Base-by-base conservation (phyloP, 2,888 invertebrate genomes). In the Villa cingulata region DNA sequence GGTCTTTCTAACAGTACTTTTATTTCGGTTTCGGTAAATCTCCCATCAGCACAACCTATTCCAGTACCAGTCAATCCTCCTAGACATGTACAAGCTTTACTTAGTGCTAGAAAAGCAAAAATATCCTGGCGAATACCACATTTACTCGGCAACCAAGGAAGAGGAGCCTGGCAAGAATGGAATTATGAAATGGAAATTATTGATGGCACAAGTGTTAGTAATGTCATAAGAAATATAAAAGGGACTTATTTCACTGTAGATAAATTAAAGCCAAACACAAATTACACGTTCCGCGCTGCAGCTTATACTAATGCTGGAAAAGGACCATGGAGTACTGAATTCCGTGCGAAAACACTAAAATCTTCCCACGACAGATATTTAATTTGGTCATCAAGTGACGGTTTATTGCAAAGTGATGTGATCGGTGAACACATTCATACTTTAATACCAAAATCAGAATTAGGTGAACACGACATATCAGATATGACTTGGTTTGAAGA, bases 101-200 rank as follows among this genome's bases (percentile, higher is more conserved):
- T 92, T 65, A 85, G 85, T 1, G 74, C 80, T 1, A 75, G 77
- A 52, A 73, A 77, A 36, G 89, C 88, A 0, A 83, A 83, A 60
- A 80, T 88, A 0, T 77, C 80, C 1, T 95, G 94, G 94, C 75
- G 80, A 20, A 74, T 79, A 2, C 92, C 94, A 0, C 81, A 84
- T 65, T 68, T 83, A 23, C 62, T 87, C 43, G 80, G 80, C 0
- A 80, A 80, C 36, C 87, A 89, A 65, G 82, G 83, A 58, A 75
- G 71, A 51, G 76, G 77, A 1, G 77, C 78, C 1, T 80, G 79
- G 75, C 58, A 56, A 44, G 56, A 57, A n/a, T 66, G 62, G 61
- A 59, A 59, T 44, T 70, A 69, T 48, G 65, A 65, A 20, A 51
- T 70, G 37, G 68, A 69, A 53, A 59, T 70, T 3, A 58, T 61